Percentiles rank a stretch among this genome's conserved stretches.
phyloP scores from a whole-genome alignment of 2,888 invertebrate genomes.

The Aplocera efformata region DNA sequence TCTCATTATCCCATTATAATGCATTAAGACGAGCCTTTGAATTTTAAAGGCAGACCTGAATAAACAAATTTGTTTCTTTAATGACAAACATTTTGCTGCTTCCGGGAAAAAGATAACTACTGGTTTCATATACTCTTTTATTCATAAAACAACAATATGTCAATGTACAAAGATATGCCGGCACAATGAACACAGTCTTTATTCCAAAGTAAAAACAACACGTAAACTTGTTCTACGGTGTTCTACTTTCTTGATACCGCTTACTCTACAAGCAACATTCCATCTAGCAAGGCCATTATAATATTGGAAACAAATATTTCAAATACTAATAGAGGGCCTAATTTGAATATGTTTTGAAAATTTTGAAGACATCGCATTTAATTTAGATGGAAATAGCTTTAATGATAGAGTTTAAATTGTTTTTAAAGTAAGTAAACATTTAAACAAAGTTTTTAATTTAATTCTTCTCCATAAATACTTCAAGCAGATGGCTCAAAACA shows the following conservation, averaged over 20 bases:
- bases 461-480: no score
- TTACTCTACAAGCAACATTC: constrained; percentile 19
- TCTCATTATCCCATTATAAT: constrained; percentile 60
- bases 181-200: no score
- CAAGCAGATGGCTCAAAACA: no score
- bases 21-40: constrained; percentile 33
- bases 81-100: constrained; percentile 17
- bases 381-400: no score
- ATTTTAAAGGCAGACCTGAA: constrained; percentile 14
- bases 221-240: constrained; percentile 20
- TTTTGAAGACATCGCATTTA: not conserved
- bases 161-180: not conserved
- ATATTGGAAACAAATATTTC: constrained; percentile 16
- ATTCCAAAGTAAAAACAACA: constrained; percentile 3
- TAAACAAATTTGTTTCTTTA: constrained; percentile 13
- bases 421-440: no score
- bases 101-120: constrained; percentile 14
- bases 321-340: not conserved
- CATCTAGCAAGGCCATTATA: constrained; percentile 17
- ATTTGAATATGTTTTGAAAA: not conserved
- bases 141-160: no score
- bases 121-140: no score
- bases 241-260: constrained; percentile 20
- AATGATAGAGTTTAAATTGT: no score
- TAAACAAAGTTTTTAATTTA: no score